Percentiles rank a stretch among this genome's conserved stretches.
These are phyloP conservation scores for Tragopan temminckii DNA, from an alignment of 2,797 vertebrate species.

Conservation along the genomic window DNA sequence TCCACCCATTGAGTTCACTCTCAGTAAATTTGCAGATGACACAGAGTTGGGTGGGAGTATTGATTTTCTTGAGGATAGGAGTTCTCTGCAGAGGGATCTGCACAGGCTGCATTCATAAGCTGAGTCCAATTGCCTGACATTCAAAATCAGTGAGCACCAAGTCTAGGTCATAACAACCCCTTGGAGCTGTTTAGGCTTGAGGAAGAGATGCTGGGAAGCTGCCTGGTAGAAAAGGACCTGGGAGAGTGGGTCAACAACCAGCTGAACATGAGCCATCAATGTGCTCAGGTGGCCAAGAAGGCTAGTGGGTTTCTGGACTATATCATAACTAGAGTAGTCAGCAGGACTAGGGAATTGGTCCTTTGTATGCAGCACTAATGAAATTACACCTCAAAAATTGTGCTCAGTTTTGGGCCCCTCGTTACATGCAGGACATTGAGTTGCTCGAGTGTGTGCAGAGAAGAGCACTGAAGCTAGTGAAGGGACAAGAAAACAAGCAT, in stretches of 20 bases:
- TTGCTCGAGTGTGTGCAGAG: background rate
- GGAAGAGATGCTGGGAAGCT: background rate
- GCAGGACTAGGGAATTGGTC: background rate
- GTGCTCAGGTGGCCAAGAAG: background rate
- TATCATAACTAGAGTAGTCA: background rate
- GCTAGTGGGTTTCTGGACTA: background rate
- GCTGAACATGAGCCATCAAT: background rate
- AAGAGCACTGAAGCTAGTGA: background rate
- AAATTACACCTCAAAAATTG: background rate
- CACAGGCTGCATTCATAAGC: background rate
- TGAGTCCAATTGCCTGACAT: background rate
- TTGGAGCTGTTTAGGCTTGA: background rate
- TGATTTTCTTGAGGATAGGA: no score
- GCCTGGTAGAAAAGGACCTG: no score
- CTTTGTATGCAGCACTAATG: background rate
- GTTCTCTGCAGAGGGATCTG: background rate
- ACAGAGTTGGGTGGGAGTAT: background rate
- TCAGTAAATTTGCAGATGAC: background rate
- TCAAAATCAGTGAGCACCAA: background rate
- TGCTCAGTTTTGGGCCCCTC: background rate
- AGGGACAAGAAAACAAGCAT: no score
- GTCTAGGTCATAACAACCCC: background rate
- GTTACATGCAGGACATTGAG: background rate
- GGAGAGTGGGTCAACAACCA: no score
- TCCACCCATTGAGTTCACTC: background rate